phyloP scores from a whole-genome alignment of 2,113 vertebrate genomes.

The Pituophis catenifer region DNA sequence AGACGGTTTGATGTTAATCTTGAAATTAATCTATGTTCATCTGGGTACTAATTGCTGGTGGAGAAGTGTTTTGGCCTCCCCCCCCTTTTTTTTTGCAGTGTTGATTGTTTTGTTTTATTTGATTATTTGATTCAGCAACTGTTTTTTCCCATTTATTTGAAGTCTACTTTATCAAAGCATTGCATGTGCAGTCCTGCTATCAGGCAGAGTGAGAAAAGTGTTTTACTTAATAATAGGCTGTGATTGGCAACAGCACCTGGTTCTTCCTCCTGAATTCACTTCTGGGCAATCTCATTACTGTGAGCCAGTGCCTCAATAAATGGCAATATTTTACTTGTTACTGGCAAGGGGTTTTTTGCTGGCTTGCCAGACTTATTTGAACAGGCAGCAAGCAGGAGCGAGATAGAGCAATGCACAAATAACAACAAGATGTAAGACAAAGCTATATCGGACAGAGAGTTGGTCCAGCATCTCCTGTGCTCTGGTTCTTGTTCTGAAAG shows the following conservation, averaged over 20 bases:
- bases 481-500: neutral
- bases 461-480: neutral
- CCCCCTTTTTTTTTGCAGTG: too few relatives aligned
- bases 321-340: neutral
- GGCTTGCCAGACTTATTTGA: neutral
- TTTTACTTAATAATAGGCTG: neutral
- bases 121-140: neutral
- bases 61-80: too few relatives aligned
- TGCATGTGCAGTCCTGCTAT: neutral
- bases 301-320: neutral
- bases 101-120: neutral
- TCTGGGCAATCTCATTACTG: neutral
- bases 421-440: neutral
- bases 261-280: neutral
- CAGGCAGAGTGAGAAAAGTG: neutral
- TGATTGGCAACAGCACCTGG: neutral
- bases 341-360: neutral
- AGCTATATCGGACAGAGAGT: neutral
- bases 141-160: neutral
- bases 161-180: neutral
- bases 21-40: too few relatives aligned
- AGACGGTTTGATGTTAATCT: too few relatives aligned
- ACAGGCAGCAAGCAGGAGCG: neutral
- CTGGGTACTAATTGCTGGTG: too few relatives aligned
- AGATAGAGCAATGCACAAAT: neutral